A percentile compares a stretch with the other conserved stretches of the same genome.
Conservation (phyloP, 2,888 invertebrate genomes). For the Nomada fabriciana region DNA sequence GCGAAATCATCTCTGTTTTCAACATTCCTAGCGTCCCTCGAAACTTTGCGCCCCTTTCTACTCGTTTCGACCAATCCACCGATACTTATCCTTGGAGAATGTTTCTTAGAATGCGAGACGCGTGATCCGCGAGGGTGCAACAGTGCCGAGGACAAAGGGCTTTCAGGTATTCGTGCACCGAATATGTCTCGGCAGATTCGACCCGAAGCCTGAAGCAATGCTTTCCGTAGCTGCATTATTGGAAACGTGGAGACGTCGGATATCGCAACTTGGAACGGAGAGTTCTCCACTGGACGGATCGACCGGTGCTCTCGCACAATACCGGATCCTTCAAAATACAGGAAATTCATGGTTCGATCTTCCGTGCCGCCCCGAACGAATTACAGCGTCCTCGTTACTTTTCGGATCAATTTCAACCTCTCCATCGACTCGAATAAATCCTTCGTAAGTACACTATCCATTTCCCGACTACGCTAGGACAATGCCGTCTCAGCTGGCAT, state of each 20-base stretch:
- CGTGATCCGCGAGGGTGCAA: background rate
- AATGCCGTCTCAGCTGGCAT: conserved; percentile 20
- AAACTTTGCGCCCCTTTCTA: too few species aligned
- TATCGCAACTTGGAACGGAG: conserved; percentile 20
- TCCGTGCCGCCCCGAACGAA: conserved; percentile 10
- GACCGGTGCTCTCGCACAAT: background rate
- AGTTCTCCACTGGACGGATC: conserved; percentile 19
- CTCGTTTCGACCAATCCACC: too few species aligned
- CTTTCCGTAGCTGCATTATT: conserved; percentile 35
- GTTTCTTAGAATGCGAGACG: background rate
- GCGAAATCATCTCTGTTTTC: background rate
- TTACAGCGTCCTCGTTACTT: conserved; percentile 16
- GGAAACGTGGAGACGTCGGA: conserved; percentile 49
- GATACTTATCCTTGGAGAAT: background rate
- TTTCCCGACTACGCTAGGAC: conserved; percentile 1
- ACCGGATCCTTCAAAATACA: conserved; percentile 25
- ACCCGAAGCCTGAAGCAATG: conserved; percentile 25
- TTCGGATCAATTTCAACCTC: conserved; percentile 7
- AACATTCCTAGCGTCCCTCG: too few species aligned
- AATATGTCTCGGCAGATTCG: conserved; percentile 40
- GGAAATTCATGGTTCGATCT: conserved; percentile 29
- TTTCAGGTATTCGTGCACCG: background rate
- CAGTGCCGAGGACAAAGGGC: conserved; percentile 20
- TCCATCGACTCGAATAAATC: conserved; percentile 25
- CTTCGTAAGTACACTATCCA: conserved; percentile 19